phyloP scores from a whole-genome alignment of 2,888 invertebrate genomes.

The Ophion ellenae region DNA sequence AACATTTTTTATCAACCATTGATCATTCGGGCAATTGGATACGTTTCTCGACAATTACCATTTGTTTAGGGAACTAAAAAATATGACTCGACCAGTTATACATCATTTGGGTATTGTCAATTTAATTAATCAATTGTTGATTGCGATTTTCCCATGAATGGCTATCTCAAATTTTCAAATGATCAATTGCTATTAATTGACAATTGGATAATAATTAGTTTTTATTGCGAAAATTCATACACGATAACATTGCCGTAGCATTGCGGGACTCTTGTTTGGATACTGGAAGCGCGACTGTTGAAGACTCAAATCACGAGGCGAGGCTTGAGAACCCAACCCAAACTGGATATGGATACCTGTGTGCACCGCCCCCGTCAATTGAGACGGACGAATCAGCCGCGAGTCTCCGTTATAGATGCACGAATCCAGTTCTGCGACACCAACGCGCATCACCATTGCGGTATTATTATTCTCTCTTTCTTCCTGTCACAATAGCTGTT shows the following conservation, averaged over 20 bases:
- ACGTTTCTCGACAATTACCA: no score
- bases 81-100: no score
- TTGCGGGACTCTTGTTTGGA: conserved; percentile 22
- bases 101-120: no score
- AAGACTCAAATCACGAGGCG: conserved; percentile 8
- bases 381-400: conserved; percentile 80
- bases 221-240: neutral
- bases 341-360: conserved; percentile 82
- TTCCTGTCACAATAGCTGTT: conserved; percentile 13
- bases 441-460: conserved; percentile 66
- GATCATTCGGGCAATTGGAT: no score
- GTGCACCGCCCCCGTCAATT: conserved; percentile 82
- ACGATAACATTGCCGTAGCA: neutral
- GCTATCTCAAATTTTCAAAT: no score
- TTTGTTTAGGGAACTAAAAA: no score
- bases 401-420: conserved; percentile 78
- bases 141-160: no score
- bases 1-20: no score
- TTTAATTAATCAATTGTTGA: no score
- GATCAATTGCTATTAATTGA: no score
- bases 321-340: conserved; percentile 75
- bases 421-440: conserved; percentile 78
- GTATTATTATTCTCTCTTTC: conserved; percentile 48
- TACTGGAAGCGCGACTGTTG: conserved; percentile 35
- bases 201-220: neutral